These are phyloP conservation scores for Calidris pygmaea DNA, from an alignment of 2,113 vertebrate genomes.

Conservation along the genomic window DNA sequence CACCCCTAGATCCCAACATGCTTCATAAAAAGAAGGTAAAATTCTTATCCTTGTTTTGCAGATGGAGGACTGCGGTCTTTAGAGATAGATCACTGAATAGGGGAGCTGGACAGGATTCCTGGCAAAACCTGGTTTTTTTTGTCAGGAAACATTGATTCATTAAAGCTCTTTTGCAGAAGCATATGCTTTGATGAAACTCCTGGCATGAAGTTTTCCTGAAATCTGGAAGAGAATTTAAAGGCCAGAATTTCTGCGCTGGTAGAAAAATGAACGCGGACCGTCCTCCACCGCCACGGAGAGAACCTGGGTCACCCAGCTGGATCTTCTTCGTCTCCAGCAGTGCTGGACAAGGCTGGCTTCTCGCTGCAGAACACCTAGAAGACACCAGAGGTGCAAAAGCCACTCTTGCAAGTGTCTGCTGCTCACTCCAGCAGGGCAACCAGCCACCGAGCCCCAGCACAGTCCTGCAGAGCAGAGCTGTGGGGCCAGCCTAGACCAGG, in stretches of 20 bases:
- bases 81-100: neutral
- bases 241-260: neutral
- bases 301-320: neutral
- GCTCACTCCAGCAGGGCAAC: neutral
- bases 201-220: neutral
- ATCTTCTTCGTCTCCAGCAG: neutral
- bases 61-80: neutral
- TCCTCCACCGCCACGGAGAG: fast-evolving
- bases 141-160: slow-evolving; percentile 30
- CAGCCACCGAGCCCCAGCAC: fast-evolving
- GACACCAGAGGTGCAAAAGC: neutral
- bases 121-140: slow-evolving; percentile 12
- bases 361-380: neutral
- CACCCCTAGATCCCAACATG: neutral
- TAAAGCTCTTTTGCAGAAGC: slow-evolving; percentile 13
- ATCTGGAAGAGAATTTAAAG: neutral
- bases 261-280: neutral
- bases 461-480: neutral
- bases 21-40: neutral
- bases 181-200: slow-evolving; percentile 28
- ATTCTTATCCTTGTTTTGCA: slow-evolving; percentile 9
- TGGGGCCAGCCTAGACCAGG: neutral
- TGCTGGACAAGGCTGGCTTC: neutral
- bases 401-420: fast-evolving
- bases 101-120: slow-evolving; percentile 8